These are phyloP conservation scores for Sympetrum striolatum DNA, from an alignment of 2,888 invertebrate genomes.

Conservation along the genomic window DNA sequence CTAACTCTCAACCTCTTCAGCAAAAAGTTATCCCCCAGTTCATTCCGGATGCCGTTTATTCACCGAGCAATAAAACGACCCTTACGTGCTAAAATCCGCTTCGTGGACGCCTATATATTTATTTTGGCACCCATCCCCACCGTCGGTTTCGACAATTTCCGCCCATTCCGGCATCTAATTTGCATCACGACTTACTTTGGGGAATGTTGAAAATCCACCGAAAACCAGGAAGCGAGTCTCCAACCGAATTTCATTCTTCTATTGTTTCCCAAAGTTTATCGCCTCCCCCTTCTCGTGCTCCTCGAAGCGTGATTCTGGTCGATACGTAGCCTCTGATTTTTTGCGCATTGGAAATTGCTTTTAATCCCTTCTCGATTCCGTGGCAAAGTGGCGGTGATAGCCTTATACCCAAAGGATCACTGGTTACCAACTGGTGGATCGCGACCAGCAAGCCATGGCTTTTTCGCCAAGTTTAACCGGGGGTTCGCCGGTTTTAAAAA, in stretches of 20 bases:
- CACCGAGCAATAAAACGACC: not conserved
- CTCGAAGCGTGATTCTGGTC: not conserved
- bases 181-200: not conserved
- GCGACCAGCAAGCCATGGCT: too few relatives aligned
- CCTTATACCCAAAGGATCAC: too few relatives aligned
- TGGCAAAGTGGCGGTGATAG: too few relatives aligned
- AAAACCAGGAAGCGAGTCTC: not conserved
- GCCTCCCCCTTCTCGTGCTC: not conserved
- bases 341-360: too few relatives aligned
- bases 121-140: not conserved
- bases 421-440: too few relatives aligned
- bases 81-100: not conserved
- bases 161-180: not conserved
- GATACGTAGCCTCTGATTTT: not conserved
- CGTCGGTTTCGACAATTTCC: not conserved
- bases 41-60: not conserved
- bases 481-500: too few relatives aligned
- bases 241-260: not conserved
- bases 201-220: not conserved
- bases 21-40: not conserved
- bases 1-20: too few relatives aligned
- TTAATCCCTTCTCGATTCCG: too few relatives aligned
- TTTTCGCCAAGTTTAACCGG: too few relatives aligned
- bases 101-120: not conserved
- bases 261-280: not conserved